Evolutionary conservation across 2,113 vertebrate genomes (phyloP), one percentile per base, ranked within the genome.

Genomic region (Calypte anna): DNA sequence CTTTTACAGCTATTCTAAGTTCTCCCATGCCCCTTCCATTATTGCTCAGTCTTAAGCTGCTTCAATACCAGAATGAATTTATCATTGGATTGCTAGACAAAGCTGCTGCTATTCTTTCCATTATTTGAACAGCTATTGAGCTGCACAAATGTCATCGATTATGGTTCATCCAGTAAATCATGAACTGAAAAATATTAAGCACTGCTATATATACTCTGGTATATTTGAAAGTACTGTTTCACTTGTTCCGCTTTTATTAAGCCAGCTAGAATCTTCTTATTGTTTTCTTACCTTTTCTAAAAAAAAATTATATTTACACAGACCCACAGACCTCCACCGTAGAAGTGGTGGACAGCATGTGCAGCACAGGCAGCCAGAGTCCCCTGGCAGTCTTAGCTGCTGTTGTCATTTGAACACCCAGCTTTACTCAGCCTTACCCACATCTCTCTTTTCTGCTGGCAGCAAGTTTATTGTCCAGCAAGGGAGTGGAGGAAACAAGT

Each of bases 101-200:
- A 94, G 80, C 44, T 85, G 31, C 31, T 72, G 33, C 51, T 91
- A 44, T 96, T 83, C 31, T 81, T 94, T 83, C 68, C 28, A 36
- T 82, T 91, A 74, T 82, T 91, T 91, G 82, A 88, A 77, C 27
- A 88, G 48, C 44, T 78, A 83, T 83, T 86, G 79, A 90, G 68
- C 48, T 90, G 69, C 38, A 91, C 68, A 91, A 83, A 86, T 93
- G 88, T 88, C 79, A 88, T 57, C 3, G 4, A 61, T 43, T 63
- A 20, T 33, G 30, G 28, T 77, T 90, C 68, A 77, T 57, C 44
- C 61, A 81, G 75, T 95, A 95, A 94, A 91, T 91, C 76, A 78
- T 1, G 1, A 81, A 59, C 69, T 72, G 48, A 30, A 94, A 91
- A 96, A 83, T 86, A 91, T 83, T 90, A 78, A 83, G 28, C 23